phyloP scores from a whole-genome alignment of 2,888 invertebrate species.

The Gisinianus flammeolus region DNA sequence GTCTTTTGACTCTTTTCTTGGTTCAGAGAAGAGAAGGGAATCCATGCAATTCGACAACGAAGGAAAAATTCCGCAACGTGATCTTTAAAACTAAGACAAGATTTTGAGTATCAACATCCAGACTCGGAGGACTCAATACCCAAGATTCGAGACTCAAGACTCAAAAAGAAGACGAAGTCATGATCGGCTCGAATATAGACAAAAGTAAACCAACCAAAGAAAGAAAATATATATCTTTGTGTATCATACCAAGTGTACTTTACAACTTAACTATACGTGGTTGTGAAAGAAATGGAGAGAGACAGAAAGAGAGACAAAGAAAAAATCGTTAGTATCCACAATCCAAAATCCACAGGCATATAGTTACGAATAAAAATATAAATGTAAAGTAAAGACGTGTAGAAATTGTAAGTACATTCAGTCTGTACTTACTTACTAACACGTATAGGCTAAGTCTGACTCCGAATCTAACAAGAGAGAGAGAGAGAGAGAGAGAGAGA shows the following conservation, averaged over 20 bases:
- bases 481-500: background rate
- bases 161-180: background rate
- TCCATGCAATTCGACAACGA: background rate
- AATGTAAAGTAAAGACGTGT: background rate
- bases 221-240: background rate
- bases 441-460: too few species aligned
- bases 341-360: background rate
- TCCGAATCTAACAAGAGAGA: too few species aligned
- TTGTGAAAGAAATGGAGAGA: background rate
- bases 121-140: background rate
- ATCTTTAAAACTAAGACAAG: constrained; percentile 12
- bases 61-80: background rate
- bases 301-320: background rate
- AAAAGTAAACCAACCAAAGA: background rate
- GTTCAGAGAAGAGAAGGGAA: background rate
- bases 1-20: background rate
- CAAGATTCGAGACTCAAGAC: background rate
- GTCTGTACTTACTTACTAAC: too few species aligned
- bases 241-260: background rate
- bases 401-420: background rate
- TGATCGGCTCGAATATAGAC: background rate
- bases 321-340: background rate
- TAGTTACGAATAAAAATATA: background rate
- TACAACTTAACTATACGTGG: background rate
- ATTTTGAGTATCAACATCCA: background rate